Percentiles rank a stretch among this genome's conserved stretches.
These are phyloP conservation scores for Batillaria attramentaria DNA, from an alignment of 1,140 invertebrate species.

Conservation along the genomic window DNA sequence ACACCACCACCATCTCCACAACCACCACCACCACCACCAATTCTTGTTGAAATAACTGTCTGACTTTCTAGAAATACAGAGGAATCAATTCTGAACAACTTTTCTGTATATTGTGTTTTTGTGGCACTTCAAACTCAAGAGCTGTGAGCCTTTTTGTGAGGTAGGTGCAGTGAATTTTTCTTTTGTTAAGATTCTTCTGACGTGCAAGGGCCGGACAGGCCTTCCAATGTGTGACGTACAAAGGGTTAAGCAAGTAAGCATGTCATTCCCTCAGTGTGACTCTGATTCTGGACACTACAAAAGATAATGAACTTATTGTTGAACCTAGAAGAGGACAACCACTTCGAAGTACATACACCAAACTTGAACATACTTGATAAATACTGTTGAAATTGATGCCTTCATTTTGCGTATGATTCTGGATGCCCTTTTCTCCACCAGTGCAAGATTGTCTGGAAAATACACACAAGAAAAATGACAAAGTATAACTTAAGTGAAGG, in stretches of 20 bases:
- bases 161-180: neutral
- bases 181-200: neutral
- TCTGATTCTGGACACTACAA: neutral
- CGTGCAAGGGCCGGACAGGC: too few species aligned
- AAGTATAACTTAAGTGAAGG: neutral
- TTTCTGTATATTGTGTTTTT: too few species aligned
- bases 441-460: conserved; percentile 27
- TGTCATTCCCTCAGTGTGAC: neutral
- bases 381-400: conserved; percentile 45
- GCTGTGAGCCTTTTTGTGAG: neutral
- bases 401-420: conserved; percentile 82
- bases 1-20: too few species aligned
- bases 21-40: too few species aligned
- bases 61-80: too few species aligned
- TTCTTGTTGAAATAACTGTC: too few species aligned
- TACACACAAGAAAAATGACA: neutral
- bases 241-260: neutral
- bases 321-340: conserved; percentile 37
- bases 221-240: neutral
- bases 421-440: conserved; percentile 76
- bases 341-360: too few species aligned
- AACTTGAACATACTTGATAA: conserved; percentile 46
- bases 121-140: neutral
- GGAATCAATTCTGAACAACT: too few species aligned
- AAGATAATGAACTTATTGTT: conserved; percentile 9